Conservation (phyloP, 2,797 vertebrate genomes). For the Urophycis tenuis region DNA sequence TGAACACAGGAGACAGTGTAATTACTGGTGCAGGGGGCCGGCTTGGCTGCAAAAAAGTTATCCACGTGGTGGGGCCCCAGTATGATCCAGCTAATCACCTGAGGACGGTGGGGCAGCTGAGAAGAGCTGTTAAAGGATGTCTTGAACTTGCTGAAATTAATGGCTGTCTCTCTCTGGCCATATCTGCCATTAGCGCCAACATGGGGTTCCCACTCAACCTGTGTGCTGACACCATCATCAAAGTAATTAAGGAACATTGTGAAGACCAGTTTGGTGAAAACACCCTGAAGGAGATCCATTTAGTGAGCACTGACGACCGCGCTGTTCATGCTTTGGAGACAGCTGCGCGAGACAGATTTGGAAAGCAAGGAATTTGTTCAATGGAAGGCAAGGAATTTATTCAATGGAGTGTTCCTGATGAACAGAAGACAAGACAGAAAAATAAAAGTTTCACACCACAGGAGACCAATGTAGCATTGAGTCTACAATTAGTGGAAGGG, state of each 20-base stretch:
- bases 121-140: conserved; percentile 59
- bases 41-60: conserved; percentile 70
- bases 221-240: conserved; percentile 67
- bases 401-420: background rate
- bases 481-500: conserved; percentile 68
- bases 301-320: conserved; percentile 65
- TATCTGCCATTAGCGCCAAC: conserved; percentile 74
- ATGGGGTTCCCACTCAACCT: conserved; percentile 65
- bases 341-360: conserved; percentile 56
- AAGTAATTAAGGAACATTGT: conserved; percentile 69
- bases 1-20: conserved; percentile 55
- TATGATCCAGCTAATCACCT: conserved; percentile 44
- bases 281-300: conserved; percentile 68
- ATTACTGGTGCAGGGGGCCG: conserved; percentile 67
- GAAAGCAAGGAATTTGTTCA: conserved; percentile 25
- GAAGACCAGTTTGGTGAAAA: conserved; percentile 28
- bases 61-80: conserved; percentile 76
- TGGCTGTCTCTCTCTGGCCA: conserved; percentile 69
- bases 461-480: conserved; percentile 72
- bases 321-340: conserved; percentile 53
- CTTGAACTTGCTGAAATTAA: conserved; percentile 63
- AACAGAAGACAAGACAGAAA: too few relatives aligned
- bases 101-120: conserved; percentile 44
- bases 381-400: too few relatives aligned
- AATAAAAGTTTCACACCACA: conserved; percentile 15